Evolutionary conservation across 2,113 vertebrate species (phyloP).

Genomic region (Macroglossus sobrinus): DNA sequence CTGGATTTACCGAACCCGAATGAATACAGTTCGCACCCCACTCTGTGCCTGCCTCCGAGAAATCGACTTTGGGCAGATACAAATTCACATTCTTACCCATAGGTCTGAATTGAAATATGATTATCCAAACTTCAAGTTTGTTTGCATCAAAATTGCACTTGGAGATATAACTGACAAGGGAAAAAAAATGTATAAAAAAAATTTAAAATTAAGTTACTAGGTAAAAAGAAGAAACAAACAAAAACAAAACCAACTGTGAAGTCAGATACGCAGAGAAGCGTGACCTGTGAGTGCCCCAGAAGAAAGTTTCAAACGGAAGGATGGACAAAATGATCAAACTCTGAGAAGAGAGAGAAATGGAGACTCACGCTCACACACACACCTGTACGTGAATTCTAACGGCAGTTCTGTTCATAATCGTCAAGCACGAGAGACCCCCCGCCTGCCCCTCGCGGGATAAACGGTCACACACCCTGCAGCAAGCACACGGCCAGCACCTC

Average conservation of each 20-base stretch:
- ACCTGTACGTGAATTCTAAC: not conserved
- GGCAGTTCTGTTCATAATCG: not conserved
- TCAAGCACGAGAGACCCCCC: not conserved
- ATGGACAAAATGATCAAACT: not conserved
- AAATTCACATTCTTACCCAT: not conserved
- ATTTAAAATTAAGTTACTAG: not conserved
- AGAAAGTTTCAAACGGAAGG: not conserved
- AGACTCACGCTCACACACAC: not conserved
- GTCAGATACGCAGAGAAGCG: not conserved
- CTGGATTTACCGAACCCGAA: not conserved
- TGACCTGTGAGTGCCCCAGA: not conserved
- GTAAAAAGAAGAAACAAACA: not conserved
- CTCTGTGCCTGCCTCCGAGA: not conserved
- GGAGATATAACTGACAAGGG: not conserved
- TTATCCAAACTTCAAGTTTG: not conserved
- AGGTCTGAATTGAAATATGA: not conserved
- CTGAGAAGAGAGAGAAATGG: not conserved
- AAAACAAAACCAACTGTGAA: not conserved
- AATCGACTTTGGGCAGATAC: not conserved
- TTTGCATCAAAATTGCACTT: not conserved
- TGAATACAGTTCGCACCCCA: too few species aligned
- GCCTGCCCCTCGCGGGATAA: not conserved
- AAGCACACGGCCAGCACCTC: accelerated
- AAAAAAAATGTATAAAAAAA: not conserved
- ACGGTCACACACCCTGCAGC: not conserved